These are phyloP conservation scores for Dicycla oo DNA, from an alignment of 2,888 invertebrate genomes.

Conservation along the genomic window DNA sequence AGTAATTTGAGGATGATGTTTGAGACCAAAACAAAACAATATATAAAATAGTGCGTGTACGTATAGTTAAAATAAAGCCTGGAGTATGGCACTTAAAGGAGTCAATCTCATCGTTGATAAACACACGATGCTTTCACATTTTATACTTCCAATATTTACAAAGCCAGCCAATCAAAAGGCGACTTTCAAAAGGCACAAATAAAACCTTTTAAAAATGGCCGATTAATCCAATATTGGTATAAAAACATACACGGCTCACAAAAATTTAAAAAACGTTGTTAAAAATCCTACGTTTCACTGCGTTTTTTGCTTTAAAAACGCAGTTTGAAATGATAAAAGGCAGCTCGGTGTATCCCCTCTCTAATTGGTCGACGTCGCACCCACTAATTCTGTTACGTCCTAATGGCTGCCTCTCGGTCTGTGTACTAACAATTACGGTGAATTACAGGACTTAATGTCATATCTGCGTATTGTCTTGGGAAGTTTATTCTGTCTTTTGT, in stretches of 20 bases:
- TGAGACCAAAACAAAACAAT: no score
- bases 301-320: conserved; percentile 33
- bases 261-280: not conserved
- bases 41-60: no score
- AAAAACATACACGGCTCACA: conserved; percentile 3
- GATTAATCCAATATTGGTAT: conserved; percentile 31
- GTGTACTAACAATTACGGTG: conserved; percentile 74
- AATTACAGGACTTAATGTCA: conserved; percentile 57
- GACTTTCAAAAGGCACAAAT: conserved; percentile 7
- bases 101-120: not conserved
- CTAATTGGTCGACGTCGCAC: conserved; percentile 70
- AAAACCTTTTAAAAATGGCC: conserved; percentile 20
- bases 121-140: conserved; percentile 6
- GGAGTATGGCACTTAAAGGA: not conserved
- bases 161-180: conserved; percentile 32
- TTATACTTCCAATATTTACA: conserved; percentile 11
- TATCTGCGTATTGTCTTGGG: conserved; percentile 53
- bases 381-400: conserved; percentile 76
- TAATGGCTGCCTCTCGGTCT: conserved; percentile 77
- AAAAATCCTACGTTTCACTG: conserved; percentile 15
- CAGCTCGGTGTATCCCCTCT: conserved; percentile 34
- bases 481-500: conserved; percentile 40
- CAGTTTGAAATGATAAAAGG: conserved; percentile 49
- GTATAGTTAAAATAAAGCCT: conserved; percentile 11
- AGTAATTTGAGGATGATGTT: no score